Base-by-base conservation (phyloP, 2,113 vertebrate genomes). In the Pangasianodon gigas region DNA sequence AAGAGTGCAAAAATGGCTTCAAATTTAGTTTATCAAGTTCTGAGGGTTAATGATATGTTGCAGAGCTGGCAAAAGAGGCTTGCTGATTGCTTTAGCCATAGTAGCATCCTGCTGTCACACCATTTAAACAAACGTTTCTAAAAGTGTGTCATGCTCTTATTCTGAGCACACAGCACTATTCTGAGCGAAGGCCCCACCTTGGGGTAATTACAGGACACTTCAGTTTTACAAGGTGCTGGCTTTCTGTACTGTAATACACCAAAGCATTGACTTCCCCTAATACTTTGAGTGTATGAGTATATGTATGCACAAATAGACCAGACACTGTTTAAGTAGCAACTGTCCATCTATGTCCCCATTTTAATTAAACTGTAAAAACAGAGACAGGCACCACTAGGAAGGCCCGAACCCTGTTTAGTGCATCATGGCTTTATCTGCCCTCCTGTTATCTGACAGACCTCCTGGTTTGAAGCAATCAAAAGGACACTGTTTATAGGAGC, bases 201-300 rank as follows among this genome's bases (percentile, higher is more conserved):
- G 13, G 80, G 79, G 13, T 84, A 58, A 84, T 84, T 84, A 71
- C 51, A 71, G 87, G 32, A 56, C 51, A 74, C 85, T 75, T 87
- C 10, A 44, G 69, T 56, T 87, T 87, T 75, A 87, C 85, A 87
- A 75, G 85, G 67, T 88, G 18, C 79, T 71, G 32, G 62, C 60
- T 71, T 88, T 80, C 48, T 71, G 65, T 41, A 11, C 67, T 86
- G 54, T 54, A 74, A 71, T n/a, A 74, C 77, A 87, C 46, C 6
- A n/a, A 67, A 81, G 77, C n/a, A 82, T 16, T 21, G 24, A n/a
- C 19, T 84, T 56, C 19, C 41, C 44, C 19, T 74, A 51, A 48
- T 79, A 67, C 58, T 60, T 18, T 56, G 24, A 52, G 56, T 11
- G 2, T 54, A 5, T 87, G 67, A 52, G 54, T 60, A 21, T 71